These are phyloP conservation scores for Delphinapterus leucas DNA, from an alignment of 2,113 vertebrate species.

Conservation along the genomic window DNA sequence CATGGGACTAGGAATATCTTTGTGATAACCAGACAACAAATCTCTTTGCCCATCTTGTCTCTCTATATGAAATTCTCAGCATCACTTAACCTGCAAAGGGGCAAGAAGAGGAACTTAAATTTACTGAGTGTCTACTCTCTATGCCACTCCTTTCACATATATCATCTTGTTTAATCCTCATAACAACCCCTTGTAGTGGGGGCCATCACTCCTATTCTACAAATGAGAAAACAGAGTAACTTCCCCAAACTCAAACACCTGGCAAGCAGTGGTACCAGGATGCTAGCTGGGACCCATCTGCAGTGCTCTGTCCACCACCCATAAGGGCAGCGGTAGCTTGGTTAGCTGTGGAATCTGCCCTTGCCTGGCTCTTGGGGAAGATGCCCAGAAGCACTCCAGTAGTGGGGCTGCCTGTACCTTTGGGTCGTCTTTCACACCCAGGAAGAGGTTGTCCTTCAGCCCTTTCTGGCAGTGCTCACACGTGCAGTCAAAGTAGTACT, in stretches of 20 bases:
- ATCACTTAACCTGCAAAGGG: not conserved
- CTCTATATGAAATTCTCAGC: not conserved
- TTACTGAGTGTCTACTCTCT: not conserved
- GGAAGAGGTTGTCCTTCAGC: constrained; percentile 91
- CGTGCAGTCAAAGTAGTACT: constrained; percentile 95
- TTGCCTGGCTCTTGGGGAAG: not conserved
- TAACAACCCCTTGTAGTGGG: not conserved
- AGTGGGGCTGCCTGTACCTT: constrained; percentile 83
- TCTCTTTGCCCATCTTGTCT: not conserved
- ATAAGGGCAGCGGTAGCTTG: not conserved
- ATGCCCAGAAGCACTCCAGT: accelerated
- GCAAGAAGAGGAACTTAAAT: not conserved
- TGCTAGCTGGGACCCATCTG: not conserved
- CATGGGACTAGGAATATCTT: not conserved
- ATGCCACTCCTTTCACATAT: not conserved
- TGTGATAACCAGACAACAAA: not conserved
- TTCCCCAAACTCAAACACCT: not conserved
- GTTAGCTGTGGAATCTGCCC: not conserved
- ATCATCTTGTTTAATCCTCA: not conserved
- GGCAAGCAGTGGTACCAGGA: not conserved
- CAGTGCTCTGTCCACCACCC: no score
- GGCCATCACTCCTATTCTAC: not conserved
- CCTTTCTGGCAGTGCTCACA: constrained; percentile 92
- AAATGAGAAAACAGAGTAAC: not conserved
- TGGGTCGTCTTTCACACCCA: constrained; percentile 85